These are phyloP conservation scores for Trigoniulus corallinus DNA, from an alignment of 1,140 invertebrate genomes.

Conservation along the genomic window DNA sequence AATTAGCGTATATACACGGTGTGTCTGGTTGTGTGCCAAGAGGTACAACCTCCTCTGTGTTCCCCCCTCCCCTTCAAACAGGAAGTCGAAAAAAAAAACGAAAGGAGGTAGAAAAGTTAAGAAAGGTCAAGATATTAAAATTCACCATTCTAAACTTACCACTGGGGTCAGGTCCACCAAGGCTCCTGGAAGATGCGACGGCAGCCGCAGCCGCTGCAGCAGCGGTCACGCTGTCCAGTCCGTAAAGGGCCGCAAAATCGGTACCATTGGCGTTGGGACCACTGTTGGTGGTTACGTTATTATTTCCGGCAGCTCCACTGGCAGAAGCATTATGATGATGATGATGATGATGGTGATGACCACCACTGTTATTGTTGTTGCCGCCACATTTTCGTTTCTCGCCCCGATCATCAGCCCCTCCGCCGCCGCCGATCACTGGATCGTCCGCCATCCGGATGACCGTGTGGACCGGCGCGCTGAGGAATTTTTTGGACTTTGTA, in stretches of 20 bases:
- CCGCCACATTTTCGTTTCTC: constrained; percentile 13
- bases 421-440: background rate
- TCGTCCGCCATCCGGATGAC: constrained; percentile 5
- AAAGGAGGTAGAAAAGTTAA: background rate
- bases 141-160: background rate
- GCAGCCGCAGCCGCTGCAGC: constrained; percentile 22
- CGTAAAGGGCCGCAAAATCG: constrained; percentile 25
- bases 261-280: constrained; percentile 10
- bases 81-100: background rate
- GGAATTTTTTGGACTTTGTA: too few species aligned
- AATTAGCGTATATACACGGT: too few species aligned
- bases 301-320: constrained; percentile 11
- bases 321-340: constrained; percentile 9
- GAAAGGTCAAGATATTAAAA: background rate
- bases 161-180: background rate
- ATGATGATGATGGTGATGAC: constrained; percentile 8
- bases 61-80: background rate
- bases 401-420: background rate
- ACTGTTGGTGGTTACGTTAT: constrained; percentile 13
- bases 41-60: too few species aligned
- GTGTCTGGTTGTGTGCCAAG: too few species aligned
- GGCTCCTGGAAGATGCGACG: constrained; percentile 16
- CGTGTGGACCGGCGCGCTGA: constrained; percentile 5
- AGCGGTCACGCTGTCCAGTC: constrained; percentile 17
- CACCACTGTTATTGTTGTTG: constrained; percentile 3